Evolutionary conservation across 2,888 invertebrate genomes (phyloP), one percentile per base, ranked within the genome.

Genomic region (Coleophora deauratella): DNA sequence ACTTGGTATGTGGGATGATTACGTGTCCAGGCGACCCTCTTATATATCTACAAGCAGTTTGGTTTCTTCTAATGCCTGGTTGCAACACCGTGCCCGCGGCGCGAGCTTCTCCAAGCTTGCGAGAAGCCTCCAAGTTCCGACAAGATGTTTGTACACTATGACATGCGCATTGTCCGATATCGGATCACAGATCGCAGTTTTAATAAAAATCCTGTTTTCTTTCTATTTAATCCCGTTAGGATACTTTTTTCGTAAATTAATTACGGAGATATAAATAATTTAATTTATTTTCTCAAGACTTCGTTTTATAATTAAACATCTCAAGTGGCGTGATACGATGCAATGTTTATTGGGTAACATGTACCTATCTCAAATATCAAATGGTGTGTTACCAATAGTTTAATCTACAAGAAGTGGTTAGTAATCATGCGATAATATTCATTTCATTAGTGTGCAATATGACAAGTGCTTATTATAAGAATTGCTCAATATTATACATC

Each of bases 51-150:
- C 37, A 35, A 40, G 41, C 38, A 35, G 37, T 32, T 37, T 44
- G 35, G 41, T 79, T 75, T 78, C 75, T 73, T 77, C 75, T 75
- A 76, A 72, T 71, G 68, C 68, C 45, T 50, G 55, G 63, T 84
- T 84, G 72, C 84, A 75, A 76, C 78, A 82, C 55, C 37, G 42
- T 55, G 54, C 51, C 51, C 60, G 56, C 55, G 50, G 59, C 62
- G 58, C 33, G 38, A 40, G 42, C 40, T 38, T 21, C 21, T 21
- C 6, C 6, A 21, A 21, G 21, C 21, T 21, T 6, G 3, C 21
- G 21, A 21, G 21, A 4, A 21, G 21, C 21, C 21, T 21, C 21
- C 21, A 6, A 21, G 21, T 21, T 21, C 21, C 21, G 21, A 4
- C 21, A 21, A 21, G 6, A 21, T 6, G 6, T 4, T 6, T 21